Evolutionary conservation across 2,113 vertebrate species (phyloP), one percentile per base, ranked within the genome.

Genomic region (Sylvia atricapilla): DNA sequence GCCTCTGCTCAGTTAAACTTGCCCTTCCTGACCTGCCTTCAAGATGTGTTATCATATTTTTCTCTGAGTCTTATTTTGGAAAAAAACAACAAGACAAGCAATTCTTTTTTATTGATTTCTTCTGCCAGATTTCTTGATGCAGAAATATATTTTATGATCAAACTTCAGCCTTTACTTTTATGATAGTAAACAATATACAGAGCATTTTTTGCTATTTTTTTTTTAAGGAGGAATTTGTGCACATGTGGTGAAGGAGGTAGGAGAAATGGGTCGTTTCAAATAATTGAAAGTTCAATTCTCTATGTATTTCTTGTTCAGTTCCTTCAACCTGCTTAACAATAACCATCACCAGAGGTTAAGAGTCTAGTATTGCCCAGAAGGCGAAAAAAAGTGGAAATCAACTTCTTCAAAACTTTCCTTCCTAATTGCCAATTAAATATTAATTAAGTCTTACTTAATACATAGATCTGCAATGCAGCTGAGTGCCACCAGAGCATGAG

Each of bases 51-150:
- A 84, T 93, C 79, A 56, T 95, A 93, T 92, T 95, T 95, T 96
- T 94, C 83, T 80, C 84, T 77, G 68, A 93, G 84, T 77, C 74
- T 83, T 84, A 89, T 97, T 96, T 89, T 89, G 80, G 64, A 66
- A 78, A 88, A 72, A 75, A 47, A 27, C 37, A 81, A 56, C 46
- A 94, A 93, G 94, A 94, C 93, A 90, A 96, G 93, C 92, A 93
- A 92, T 93, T 84, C 85, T 92, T 96, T 95, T 96, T 94, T 96
- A 97, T 97, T 94, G 97, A 97, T 97, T 94, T 89, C 58, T 85
- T 90, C 95, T 91, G 85, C 92, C 93, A 79, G 87, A 59, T 69
- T 93, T 94, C 93, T 92, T 94, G 88, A 97, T 93, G 97, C 93
- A 97, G 95, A 97, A 94, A 89, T 64, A 35, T 33, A 37, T 90